Evolutionary conservation across 2,888 invertebrate species (phyloP), one percentile per base, ranked within the genome.

Genomic region (Stegophylla sp.): DNA sequence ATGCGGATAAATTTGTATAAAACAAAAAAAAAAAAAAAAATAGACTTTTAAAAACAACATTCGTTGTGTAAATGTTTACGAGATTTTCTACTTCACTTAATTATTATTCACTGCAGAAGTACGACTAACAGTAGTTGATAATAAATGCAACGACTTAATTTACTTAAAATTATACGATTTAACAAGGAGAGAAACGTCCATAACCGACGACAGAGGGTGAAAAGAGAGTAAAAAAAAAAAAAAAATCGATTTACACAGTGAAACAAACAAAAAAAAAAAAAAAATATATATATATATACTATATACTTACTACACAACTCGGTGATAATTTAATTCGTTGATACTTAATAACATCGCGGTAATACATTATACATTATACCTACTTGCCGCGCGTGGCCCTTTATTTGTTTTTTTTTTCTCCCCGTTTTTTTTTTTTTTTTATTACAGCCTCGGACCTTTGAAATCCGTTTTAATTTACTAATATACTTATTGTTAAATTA

Each of bases 391-490:
- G n/a, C n/a, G n/a, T 7, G 15, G 4, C 26, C 17, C 10, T 4
- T 1, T 5, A 3, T 13, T 9, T 17, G 61, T 61, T 61, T 61
- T 28, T 10, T 26, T 61, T 61, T 61, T 61, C 28, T 28, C 9
- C 3, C 9, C 17, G 61, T 61, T 61, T 28, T 17, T n/a, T 10
- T 12, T 3, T 9, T 59, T 26, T 26, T 26, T 26, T 26, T 1
- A 0, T 15, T n/a, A 5, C 10, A 9, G 15, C 23, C 59, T 17
- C 15, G n/a, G 63, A 28, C 10, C n/a, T 28, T 26, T 20, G n/a
- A 64, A 41, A 34, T 41, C 63, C 63, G 63, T 64, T 64, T 64
- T 64, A 64, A 64, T 64, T 41, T 20, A 13, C 63, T n/a, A n/a
- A 4, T n/a, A 34, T 64, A 41, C 15, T 45, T 63, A 64, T n/a